A percentile compares a stretch with the other conserved stretches of the same genome.
Evolutionary conservation across 2,113 vertebrate genomes (phyloP).

Genomic region (Corythoichthys haematopterus): DNA sequence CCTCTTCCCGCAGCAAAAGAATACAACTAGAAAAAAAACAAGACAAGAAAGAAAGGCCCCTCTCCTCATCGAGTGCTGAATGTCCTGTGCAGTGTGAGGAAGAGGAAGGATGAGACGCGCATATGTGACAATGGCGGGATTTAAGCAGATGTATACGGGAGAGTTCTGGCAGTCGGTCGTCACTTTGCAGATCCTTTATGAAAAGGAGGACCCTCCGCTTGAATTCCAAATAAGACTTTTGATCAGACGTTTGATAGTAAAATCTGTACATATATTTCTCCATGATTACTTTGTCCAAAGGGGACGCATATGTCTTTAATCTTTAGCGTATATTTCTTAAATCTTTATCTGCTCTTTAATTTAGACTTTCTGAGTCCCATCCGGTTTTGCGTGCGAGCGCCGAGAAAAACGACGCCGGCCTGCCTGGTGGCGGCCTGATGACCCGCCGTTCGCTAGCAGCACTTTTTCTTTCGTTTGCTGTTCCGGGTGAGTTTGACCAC

Average conservation of each 20-base stretch:
- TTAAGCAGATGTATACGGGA: constrained; percentile 41
- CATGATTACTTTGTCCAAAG: constrained; percentile 71
- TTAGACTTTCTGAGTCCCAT: constrained; percentile 68
- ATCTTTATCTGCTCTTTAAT: constrained; percentile 68
- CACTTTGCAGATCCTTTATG: constrained; percentile 55
- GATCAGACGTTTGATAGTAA: constrained; percentile 70
- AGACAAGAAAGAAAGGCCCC: constrained; percentile 20
- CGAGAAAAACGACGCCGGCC: constrained; percentile 27
- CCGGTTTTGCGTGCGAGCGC: constrained; percentile 33
- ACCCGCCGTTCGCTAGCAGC: constrained; percentile 81
- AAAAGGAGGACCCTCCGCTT: constrained; percentile 51
- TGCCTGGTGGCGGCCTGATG: constrained; percentile 20
- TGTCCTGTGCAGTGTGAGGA: constrained; percentile 60
- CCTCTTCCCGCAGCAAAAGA: background rate
- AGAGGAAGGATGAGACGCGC: constrained; percentile 51
- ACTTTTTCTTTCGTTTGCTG: constrained; percentile 98
- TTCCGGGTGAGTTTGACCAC: constrained; percentile 97
- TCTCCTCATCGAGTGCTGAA: constrained; percentile 44
- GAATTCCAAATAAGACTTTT: constrained; percentile 70
- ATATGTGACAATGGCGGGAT: constrained; percentile 23
- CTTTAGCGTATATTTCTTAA: constrained; percentile 65
- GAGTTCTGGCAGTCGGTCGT: constrained; percentile 43
- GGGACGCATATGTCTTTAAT: constrained; percentile 54
- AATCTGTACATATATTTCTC: constrained; percentile 74
- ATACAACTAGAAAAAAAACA: constrained; percentile 16